phyloP scores from a whole-genome alignment of 2,888 invertebrate genomes.

The Spicauda simplicius region DNA sequence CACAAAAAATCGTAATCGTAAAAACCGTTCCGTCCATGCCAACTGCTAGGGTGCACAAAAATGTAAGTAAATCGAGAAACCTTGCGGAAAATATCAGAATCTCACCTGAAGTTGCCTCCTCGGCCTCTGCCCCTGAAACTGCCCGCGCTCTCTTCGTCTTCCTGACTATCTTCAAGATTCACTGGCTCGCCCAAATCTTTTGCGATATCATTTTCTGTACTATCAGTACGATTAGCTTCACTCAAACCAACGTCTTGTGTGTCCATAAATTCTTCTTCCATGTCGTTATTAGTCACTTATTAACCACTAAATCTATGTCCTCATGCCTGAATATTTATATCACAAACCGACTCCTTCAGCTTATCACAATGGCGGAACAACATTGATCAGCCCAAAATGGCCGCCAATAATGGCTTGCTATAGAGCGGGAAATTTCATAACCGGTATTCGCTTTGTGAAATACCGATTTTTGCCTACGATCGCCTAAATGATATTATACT shows the following conservation, averaged over 20 bases:
- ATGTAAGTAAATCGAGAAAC: too few relatives aligned
- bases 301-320: conserved; percentile 57
- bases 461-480: neutral
- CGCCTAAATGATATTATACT: too few relatives aligned
- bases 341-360: conserved; percentile 46
- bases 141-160: conserved; percentile 70
- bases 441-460: neutral
- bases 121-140: conserved; percentile 69
- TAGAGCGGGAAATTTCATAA: neutral
- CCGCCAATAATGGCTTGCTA: conserved; percentile 47
- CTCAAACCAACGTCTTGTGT: conserved; percentile 61
- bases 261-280: conserved; percentile 78
- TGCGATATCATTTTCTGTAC: conserved; percentile 55
- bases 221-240: conserved; percentile 58
- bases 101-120: conserved; percentile 74
- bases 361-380: conserved; percentile 56
- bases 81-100: neutral
- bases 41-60: too few relatives aligned
- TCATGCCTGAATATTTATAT: conserved; percentile 60
- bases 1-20: too few relatives aligned
- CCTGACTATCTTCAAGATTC: conserved; percentile 68
- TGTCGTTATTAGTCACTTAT: conserved; percentile 52
- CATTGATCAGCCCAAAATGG: conserved; percentile 63
- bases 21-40: too few relatives aligned
- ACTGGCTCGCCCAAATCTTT: conserved; percentile 70